Evolutionary conservation across 2,797 vertebrate genomes (phyloP).

Genomic region (Pagetopsis macropterus): DNA sequence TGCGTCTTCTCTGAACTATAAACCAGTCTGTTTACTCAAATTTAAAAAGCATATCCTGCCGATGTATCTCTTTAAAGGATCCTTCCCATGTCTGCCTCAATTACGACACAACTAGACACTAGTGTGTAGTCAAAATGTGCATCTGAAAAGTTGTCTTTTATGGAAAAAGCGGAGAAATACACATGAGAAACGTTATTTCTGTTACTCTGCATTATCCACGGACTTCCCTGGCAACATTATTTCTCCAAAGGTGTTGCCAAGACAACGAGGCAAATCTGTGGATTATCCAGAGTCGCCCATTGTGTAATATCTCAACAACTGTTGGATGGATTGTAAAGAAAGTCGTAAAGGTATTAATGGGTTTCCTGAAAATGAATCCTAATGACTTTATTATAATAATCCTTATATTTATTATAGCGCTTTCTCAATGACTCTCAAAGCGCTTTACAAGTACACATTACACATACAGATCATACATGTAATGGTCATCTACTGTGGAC

Average conservation of each 20-base stretch:
- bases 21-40: not conserved
- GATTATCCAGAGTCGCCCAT: not conserved
- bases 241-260: not conserved
- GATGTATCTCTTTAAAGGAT: not conserved
- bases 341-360: not conserved
- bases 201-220: slow-evolving; percentile 19
- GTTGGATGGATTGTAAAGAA: not conserved
- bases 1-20: slow-evolving; percentile 16
- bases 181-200: slow-evolving; percentile 4
- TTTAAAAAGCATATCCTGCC: too few relatives aligned
- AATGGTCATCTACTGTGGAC: too few relatives aligned
- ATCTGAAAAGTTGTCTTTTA: slow-evolving; percentile 5
- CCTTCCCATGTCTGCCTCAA: not conserved
- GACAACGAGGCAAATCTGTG: not conserved
- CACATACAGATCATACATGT: too few relatives aligned
- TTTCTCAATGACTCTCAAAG: too few relatives aligned
- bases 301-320: slow-evolving; percentile 6
- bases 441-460: too few relatives aligned
- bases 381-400: not conserved
- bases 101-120: not conserved
- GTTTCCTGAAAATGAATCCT: not conserved
- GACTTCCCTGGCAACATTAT: not conserved
- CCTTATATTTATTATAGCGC: too few relatives aligned
- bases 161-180: not conserved
- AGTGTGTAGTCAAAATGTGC: not conserved